Conservation (phyloP, 2,797 vertebrate species). For the Coranthus polyacanthus region DNA sequence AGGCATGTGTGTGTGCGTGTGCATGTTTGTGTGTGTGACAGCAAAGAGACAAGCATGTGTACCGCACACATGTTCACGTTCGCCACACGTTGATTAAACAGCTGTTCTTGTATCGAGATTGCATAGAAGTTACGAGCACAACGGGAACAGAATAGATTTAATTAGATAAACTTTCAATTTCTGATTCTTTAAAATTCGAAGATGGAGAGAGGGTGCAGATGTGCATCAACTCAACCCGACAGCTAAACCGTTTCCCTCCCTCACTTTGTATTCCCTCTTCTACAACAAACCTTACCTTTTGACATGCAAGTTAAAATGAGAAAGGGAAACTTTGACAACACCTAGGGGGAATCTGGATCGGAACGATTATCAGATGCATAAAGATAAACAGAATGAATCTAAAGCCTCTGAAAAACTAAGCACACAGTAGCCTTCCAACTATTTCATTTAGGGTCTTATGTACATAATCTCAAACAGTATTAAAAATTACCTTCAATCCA, state of each 20-base stretch:
- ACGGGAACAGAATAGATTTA: conserved; percentile 60
- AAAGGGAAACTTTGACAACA: too few relatives aligned
- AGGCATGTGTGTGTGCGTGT: conserved; percentile 25
- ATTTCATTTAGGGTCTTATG: too few relatives aligned
- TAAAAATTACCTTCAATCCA: too few relatives aligned
- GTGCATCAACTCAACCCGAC: conserved; percentile 28
- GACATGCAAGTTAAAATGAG: too few relatives aligned
- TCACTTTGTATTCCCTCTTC: background rate
- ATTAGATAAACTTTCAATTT: conserved; percentile 69
- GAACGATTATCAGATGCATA: too few relatives aligned
- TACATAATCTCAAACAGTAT: too few relatives aligned
- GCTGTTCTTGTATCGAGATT: conserved; percentile 65
- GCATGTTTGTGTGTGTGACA: conserved; percentile 13
- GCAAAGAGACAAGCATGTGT: conserved; percentile 21
- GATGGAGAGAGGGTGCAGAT: conserved; percentile 10
- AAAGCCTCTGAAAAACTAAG: too few relatives aligned
- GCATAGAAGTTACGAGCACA: conserved; percentile 51
- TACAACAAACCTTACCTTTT: too few relatives aligned
- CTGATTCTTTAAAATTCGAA: conserved; percentile 35
- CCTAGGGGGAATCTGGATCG: too few relatives aligned
- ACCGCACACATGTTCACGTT: conserved; percentile 16
- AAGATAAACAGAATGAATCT: too few relatives aligned
- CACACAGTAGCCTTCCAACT: too few relatives aligned
- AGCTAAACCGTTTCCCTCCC: conserved; percentile 24
- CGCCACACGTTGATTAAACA: conserved; percentile 65